Percentiles rank a stretch among this genome's conserved stretches.
Conservation (phyloP, 2,113 vertebrate species). For the Oplegnathus fasciatus region DNA sequence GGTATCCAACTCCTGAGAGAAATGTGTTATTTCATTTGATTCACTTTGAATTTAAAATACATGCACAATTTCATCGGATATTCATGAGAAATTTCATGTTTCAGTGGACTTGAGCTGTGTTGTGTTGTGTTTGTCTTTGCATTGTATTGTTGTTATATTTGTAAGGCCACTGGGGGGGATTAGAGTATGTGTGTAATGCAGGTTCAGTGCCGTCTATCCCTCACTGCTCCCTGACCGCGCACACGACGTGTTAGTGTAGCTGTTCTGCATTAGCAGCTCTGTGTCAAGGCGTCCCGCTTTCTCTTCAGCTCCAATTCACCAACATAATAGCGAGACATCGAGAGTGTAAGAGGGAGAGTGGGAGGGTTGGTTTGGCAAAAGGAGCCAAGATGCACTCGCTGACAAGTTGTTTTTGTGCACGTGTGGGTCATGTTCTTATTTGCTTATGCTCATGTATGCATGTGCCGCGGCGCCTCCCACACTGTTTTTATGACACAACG, state of each 20-base stretch:
- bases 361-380: constrained; percentile 5
- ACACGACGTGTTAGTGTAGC: constrained; percentile 27
- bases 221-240: neutral
- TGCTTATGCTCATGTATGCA: constrained; percentile 28
- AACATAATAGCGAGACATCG: constrained; percentile 65
- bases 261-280: constrained; percentile 66
- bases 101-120: neutral
- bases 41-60: neutral
- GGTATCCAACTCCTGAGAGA: neutral
- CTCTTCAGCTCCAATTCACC: constrained; percentile 80
- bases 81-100: neutral
- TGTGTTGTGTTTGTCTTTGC: neutral
- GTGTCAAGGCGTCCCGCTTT: constrained; percentile 60
- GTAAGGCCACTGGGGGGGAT: neutral
- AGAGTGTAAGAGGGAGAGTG: constrained; percentile 24
- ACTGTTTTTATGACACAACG: constrained; percentile 24
- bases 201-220: neutral
- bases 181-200: neutral
- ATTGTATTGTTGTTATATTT: neutral
- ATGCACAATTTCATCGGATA: neutral
- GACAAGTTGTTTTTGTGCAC: constrained; percentile 63
- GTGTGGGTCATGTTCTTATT: constrained; percentile 49
- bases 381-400: constrained; percentile 15
- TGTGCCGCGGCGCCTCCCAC: constrained; percentile 1
- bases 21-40: neutral